A percentile compares a stretch with the other conserved stretches of the same genome.
These are phyloP conservation scores for Hesperophylax magnus DNA, from an alignment of 1,140 invertebrate species.

Conservation along the genomic window DNA sequence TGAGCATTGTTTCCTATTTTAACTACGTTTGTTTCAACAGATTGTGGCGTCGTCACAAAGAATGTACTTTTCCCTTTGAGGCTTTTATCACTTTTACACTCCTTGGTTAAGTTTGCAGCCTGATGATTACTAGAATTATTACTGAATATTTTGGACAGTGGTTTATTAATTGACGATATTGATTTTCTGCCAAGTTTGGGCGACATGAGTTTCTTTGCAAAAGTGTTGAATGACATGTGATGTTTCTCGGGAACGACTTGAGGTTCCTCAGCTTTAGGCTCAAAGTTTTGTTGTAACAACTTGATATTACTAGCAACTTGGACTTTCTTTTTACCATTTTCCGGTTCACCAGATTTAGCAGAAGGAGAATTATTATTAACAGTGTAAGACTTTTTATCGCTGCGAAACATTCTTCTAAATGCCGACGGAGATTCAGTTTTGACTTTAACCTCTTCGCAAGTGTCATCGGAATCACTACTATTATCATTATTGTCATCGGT, in stretches of 20 bases:
- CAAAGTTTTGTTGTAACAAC: conserved; percentile 50
- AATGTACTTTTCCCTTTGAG: conserved; percentile 55
- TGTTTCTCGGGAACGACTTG: conserved; percentile 29
- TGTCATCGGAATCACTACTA: conserved; percentile 55
- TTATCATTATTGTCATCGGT: conserved; percentile 21
- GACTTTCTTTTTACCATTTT: conserved; percentile 48
- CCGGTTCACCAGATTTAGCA: conserved; percentile 5
- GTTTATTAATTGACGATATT: conserved; percentile 51
- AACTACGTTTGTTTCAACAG: neutral
- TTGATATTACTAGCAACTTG: conserved; percentile 49
- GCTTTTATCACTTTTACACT: conserved; percentile 41
- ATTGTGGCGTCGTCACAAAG: conserved; percentile 49
- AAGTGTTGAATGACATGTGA: conserved; percentile 62
- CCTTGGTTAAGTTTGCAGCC: conserved; percentile 25
- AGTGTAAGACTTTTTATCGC: conserved; percentile 51
- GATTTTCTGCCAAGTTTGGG: conserved; percentile 66
- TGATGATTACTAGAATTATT: conserved; percentile 30
- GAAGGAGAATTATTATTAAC: conserved; percentile 35
- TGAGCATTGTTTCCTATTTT: conserved; percentile 2
- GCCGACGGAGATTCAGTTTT: conserved; percentile 40
- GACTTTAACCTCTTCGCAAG: conserved; percentile 41
- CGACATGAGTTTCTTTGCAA: conserved; percentile 65
- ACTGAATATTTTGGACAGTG: conserved; percentile 53
- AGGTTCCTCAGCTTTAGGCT: conserved; percentile 35
- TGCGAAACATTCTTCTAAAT: conserved; percentile 53